Conservation (phyloP, 2,797 vertebrate genomes). For the Echeneis naucrates region DNA sequence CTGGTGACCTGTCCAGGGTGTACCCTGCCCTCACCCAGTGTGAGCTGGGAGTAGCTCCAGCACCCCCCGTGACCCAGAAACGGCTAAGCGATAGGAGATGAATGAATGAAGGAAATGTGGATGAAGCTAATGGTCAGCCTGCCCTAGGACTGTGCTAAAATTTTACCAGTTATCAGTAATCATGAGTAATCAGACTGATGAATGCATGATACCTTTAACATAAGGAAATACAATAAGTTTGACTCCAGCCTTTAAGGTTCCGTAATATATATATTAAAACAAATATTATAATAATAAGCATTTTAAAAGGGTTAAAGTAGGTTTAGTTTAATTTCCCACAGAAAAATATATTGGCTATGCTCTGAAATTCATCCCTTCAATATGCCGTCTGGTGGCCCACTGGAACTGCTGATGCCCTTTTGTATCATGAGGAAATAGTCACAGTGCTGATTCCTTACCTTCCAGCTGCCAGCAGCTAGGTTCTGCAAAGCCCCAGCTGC, state of each 20-base stretch:
- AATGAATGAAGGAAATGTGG: no score
- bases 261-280: not conserved
- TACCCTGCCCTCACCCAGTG: no score
- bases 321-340: conserved; percentile 1
- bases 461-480: conserved; percentile 98
- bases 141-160: no score
- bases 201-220: not conserved
- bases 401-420: conserved; percentile 41
- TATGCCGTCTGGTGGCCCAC: conserved; percentile 17
- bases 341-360: not conserved
- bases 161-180: no score
- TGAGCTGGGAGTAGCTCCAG: no score
- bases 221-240: not conserved
- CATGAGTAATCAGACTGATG: not conserved
- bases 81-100: no score
- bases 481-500: conserved; percentile 98
- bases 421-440: conserved; percentile 24
- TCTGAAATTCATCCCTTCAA: conserved; percentile 5
- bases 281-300: no score
- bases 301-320: no score
- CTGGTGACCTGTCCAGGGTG: no score
- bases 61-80: no score
- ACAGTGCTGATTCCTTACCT: conserved; percentile 82
- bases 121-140: no score
- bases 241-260: not conserved